Percentiles rank a stretch among this genome's conserved stretches.
Conservation (phyloP, 1,140 invertebrate species). For the Zaprionus africanus region DNA sequence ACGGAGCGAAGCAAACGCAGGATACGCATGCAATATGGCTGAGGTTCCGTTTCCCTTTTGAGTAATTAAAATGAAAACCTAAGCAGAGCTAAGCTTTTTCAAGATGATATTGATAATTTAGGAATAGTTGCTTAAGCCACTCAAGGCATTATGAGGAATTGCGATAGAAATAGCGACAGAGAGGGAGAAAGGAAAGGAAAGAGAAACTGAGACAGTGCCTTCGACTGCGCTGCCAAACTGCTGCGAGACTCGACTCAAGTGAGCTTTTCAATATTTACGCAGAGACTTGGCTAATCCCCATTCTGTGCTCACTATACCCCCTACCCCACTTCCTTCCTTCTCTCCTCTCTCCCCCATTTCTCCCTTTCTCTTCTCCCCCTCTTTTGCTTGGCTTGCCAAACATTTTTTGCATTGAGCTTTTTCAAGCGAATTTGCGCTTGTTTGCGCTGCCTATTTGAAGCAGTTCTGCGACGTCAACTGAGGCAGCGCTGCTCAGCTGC, state of each 20-base stretch:
- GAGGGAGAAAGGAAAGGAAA: too few relatives aligned
- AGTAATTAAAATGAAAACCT: background rate
- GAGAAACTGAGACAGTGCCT: too few relatives aligned
- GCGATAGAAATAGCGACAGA: too few relatives aligned
- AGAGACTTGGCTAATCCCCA: constrained; percentile 67
- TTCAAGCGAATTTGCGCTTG: constrained; percentile 54
- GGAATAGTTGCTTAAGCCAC: background rate
- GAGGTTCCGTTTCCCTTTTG: background rate
- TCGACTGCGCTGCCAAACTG: background rate
- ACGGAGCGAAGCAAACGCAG: too few relatives aligned
- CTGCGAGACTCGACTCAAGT: constrained; percentile 26
- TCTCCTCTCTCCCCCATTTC: constrained; percentile 1
- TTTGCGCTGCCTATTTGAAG: constrained; percentile 69
- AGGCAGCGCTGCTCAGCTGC: constrained; percentile 3
- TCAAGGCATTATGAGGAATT: constrained; percentile 13
- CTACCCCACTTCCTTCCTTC: background rate
- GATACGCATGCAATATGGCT: too few relatives aligned
- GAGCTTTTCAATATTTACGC: constrained; percentile 78
- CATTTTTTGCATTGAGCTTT: constrained; percentile 75
- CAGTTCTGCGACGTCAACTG: constrained; percentile 29
- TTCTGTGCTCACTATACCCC: background rate
- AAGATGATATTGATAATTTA: background rate
- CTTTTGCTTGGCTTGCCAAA: constrained; percentile 29
- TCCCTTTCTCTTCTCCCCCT: background rate
- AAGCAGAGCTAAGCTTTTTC: background rate